Evolutionary conservation across 2,113 vertebrate species (phyloP).

Genomic region (Xenopus tropicalis): DNA sequence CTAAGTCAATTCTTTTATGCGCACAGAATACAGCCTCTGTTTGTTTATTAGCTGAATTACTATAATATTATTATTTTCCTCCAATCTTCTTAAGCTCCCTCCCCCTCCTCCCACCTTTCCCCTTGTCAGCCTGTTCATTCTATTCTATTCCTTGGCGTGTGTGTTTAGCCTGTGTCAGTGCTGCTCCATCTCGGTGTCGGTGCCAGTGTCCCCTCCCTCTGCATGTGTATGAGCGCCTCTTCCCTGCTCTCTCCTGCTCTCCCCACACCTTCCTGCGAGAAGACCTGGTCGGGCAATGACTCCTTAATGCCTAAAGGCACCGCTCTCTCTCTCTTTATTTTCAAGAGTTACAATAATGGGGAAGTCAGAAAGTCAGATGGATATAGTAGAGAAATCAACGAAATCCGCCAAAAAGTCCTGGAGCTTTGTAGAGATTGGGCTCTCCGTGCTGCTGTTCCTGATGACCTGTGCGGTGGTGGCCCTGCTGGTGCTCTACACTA

Average conservation of each 20-base stretch:
- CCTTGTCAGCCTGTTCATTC: neutral
- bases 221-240: neutral
- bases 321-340: slow-evolving; percentile 42
- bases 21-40: neutral
- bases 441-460: slow-evolving; percentile 79
- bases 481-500: slow-evolving; percentile 80
- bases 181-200: slow-evolving; percentile 44
- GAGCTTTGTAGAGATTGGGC: slow-evolving; percentile 70
- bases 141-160: slow-evolving; percentile 8
- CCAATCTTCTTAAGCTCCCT: neutral
- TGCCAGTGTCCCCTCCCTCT: slow-evolving; percentile 44
- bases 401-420: slow-evolving; percentile 70
- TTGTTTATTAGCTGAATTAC: no score
- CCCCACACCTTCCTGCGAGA: neutral
- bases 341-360: slow-evolving; percentile 75
- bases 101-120: no score
- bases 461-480: slow-evolving; percentile 76
- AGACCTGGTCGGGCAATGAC: neutral
- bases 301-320: neutral
- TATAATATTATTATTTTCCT: neutral
- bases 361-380: slow-evolving; percentile 87
- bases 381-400: slow-evolving; percentile 83
- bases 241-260: slow-evolving; percentile 28
- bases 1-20: neutral
- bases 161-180: neutral